These are phyloP conservation scores for Hedychridium roseum DNA, from an alignment of 2,888 invertebrate species.

Conservation along the genomic window DNA sequence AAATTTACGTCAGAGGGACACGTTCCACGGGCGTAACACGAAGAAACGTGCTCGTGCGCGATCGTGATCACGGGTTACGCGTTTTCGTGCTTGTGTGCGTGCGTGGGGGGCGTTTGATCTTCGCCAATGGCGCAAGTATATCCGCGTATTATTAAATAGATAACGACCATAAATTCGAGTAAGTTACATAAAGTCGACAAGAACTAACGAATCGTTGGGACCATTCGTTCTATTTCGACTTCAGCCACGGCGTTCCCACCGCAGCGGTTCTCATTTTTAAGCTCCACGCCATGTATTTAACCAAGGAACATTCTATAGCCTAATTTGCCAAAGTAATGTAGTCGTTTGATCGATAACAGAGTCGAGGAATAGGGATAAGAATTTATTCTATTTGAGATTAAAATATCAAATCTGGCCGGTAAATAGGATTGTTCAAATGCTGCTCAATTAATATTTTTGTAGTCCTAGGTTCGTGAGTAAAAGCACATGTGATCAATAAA, in stretches of 20 bases:
- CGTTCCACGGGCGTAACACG: constrained; percentile 14
- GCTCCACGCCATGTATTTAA: too few species aligned
- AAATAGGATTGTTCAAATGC: too few species aligned
- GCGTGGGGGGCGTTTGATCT: constrained; percentile 33
- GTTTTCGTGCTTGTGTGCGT: not conserved
- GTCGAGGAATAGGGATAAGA: too few species aligned
- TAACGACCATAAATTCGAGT: constrained; percentile 49
- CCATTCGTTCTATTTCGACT: constrained; percentile 45
- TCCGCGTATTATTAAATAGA: constrained; percentile 48
- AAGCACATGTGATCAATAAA: too few species aligned
- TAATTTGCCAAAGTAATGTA: too few species aligned
- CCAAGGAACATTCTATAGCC: too few species aligned
- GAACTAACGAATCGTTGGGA: constrained; percentile 46
- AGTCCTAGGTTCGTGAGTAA: too few species aligned
- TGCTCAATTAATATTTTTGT: too few species aligned
- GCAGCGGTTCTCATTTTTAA: constrained; percentile 46
- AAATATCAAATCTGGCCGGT: too few species aligned
- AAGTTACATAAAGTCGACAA: constrained; percentile 49
- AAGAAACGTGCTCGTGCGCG: constrained; percentile 21
- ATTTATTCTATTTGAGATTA: too few species aligned
- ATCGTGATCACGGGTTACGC: constrained; percentile 9
- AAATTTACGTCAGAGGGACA: constrained; percentile 29
- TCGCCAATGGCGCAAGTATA: constrained; percentile 32
- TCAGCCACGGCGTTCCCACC: constrained; percentile 36
- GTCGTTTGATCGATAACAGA: too few species aligned